phyloP scores from a whole-genome alignment of 2,113 vertebrate genomes.

The Phylloscopus trochilus region DNA sequence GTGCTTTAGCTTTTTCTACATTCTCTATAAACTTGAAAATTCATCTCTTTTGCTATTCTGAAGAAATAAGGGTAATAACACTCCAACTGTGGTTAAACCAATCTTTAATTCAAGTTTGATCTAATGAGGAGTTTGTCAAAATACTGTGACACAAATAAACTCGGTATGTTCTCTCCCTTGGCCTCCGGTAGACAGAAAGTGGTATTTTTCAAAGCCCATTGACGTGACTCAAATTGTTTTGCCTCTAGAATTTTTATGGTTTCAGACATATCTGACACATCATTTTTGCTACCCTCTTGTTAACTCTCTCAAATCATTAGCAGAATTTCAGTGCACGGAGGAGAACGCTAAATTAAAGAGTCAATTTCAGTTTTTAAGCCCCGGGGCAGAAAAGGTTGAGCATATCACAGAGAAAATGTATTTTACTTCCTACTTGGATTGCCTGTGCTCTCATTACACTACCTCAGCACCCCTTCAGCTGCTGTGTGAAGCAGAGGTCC shows the following conservation, averaged over 20 bases:
- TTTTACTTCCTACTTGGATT: constrained; percentile 55
- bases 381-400: constrained; percentile 58
- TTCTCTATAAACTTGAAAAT: neutral
- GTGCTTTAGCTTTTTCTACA: neutral
- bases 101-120: neutral
- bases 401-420: constrained; percentile 54
- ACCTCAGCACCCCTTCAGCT: neutral
- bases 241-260: constrained; percentile 3
- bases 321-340: neutral
- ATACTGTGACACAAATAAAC: neutral
- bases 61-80: neutral
- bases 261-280: constrained; percentile 24
- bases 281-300: constrained; percentile 27
- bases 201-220: constrained; percentile 40
- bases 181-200: neutral
- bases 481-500: neutral
- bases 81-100: neutral
- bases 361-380: constrained; percentile 51
- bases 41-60: neutral
- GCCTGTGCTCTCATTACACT: constrained; percentile 44
- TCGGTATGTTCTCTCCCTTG: neutral
- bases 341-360: constrained; percentile 61
- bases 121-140: neutral
- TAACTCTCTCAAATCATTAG: constrained; percentile 51
- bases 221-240: constrained; percentile 1